A percentile compares a stretch with the other conserved stretches of the same genome.
phyloP scores from a whole-genome alignment of 2,113 vertebrate species.

The Pelecanoides urinatrix region DNA sequence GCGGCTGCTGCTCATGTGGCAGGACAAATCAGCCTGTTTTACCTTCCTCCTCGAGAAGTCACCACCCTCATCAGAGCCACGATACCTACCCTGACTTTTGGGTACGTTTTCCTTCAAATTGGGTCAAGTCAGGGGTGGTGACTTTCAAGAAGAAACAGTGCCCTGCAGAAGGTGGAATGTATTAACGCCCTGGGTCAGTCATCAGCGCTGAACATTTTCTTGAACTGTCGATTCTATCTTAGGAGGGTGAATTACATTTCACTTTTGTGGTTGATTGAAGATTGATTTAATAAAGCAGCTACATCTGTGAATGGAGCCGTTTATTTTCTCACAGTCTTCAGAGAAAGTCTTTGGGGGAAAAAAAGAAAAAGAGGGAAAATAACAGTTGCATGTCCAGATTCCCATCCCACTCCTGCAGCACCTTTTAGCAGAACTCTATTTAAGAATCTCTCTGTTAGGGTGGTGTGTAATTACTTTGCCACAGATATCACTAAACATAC shows the following conservation, averaged over 20 bases:
- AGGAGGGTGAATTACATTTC: neutral
- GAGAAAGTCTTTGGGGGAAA: neutral
- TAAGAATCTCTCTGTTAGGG: neutral
- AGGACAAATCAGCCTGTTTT: neutral
- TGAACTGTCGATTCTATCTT: neutral
- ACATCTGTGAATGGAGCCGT: neutral
- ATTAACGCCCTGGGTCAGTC: neutral
- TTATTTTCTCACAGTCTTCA: neutral
- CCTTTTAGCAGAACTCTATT: neutral
- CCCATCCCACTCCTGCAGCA: neutral
- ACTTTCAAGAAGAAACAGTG: neutral
- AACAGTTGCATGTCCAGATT: neutral
- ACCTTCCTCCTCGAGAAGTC: neutral
- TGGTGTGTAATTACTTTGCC: neutral
- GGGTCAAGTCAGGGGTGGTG: neutral
- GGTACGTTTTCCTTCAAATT: neutral
- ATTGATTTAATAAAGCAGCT: neutral
- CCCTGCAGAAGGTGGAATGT: neutral
- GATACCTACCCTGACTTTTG: neutral
- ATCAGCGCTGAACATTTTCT: neutral
- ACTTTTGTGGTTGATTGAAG: neutral
- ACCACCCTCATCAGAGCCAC: neutral
- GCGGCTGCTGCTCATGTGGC: neutral
- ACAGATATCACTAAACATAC: neutral
- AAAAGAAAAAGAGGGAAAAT: fast-evolving